Conservation (phyloP, 2,113 vertebrate genomes). For the Oncorhynchus mykiss region DNA sequence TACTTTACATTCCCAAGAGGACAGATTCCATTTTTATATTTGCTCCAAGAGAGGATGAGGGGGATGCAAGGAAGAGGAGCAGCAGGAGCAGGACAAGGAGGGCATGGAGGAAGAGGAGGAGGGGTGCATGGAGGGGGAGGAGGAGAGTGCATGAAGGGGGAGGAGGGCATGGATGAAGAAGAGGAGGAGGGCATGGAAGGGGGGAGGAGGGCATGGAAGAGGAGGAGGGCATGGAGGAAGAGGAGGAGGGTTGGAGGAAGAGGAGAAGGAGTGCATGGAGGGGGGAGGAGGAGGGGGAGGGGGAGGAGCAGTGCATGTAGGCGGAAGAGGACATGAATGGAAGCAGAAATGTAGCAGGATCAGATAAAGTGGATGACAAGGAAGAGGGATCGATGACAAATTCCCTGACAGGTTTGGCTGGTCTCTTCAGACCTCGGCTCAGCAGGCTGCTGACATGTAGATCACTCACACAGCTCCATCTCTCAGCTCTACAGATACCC, state of each 20-base stretch:
- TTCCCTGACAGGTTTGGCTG: slow-evolving; percentile 77
- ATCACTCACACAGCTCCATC: slow-evolving; percentile 73
- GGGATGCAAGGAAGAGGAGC: too few relatives aligned
- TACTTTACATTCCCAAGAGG: neutral
- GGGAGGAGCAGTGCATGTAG: slow-evolving; percentile 28
- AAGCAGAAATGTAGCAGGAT: slow-evolving; percentile 64
- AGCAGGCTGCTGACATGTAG: slow-evolving; percentile 76
- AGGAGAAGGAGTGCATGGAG: neutral
- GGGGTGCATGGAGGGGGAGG: too few relatives aligned
- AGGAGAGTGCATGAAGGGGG: too few relatives aligned
- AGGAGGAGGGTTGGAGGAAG: neutral
- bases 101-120: too few relatives aligned
- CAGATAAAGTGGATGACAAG: slow-evolving; percentile 82
- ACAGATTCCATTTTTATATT: neutral
- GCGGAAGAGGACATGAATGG: slow-evolving; percentile 42
- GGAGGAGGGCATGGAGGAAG: neutral
- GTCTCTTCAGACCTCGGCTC: slow-evolving; percentile 66
- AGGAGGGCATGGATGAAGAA: too few relatives aligned
- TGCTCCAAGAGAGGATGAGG: neutral
- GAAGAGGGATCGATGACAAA: slow-evolving; percentile 78
- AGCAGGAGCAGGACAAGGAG: too few relatives aligned
- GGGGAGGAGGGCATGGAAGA: neutral
- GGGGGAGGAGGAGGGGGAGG: neutral
- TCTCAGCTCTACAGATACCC: slow-evolving; percentile 29
- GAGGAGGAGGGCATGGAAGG: too few relatives aligned